Percentiles rank a stretch among this genome's conserved stretches.
Conservation (phyloP, 2,888 invertebrate genomes). For the Amblyjoppa fuscipennis region DNA sequence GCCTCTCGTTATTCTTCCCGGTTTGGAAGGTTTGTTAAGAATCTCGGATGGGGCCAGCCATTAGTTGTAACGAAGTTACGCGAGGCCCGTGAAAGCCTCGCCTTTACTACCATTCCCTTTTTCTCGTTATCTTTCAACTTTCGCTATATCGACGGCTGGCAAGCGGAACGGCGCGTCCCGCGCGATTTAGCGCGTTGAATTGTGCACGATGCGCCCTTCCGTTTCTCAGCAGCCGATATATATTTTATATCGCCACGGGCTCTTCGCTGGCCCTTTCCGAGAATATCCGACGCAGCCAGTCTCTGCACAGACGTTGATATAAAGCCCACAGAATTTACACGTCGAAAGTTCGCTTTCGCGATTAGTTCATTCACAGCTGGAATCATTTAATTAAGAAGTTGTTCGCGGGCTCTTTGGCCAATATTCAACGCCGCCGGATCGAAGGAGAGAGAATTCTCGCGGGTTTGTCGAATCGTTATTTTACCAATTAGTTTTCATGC, state of each 20-base stretch:
- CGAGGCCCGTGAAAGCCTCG: conserved; percentile 60
- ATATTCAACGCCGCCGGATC: conserved; percentile 9
- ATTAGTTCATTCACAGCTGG: neutral
- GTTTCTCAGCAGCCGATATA: neutral
- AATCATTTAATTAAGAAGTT: conserved; percentile 4
- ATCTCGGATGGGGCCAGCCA: conserved; percentile 52
- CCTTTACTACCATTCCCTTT: conserved; percentile 36
- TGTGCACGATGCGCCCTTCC: too few relatives aligned
- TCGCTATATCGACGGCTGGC: neutral
- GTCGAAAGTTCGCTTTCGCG: neutral
- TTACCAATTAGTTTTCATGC: neutral
- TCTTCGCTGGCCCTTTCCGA: neutral
- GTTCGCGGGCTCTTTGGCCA: neutral
- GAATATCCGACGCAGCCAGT: neutral
- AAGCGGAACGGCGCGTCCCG: too few relatives aligned
- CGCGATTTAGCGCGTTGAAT: too few relatives aligned
- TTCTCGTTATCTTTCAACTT: conserved; percentile 26
- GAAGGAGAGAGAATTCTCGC: conserved; percentile 46
- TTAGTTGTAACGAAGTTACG: conserved; percentile 63
- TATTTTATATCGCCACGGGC: neutral
- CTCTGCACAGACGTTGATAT: neutral
- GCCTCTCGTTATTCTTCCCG: conserved; percentile 54
- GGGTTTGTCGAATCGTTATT: conserved; percentile 10
- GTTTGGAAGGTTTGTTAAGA: conserved; percentile 53
- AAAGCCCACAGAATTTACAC: neutral